Evolutionary conservation across 30 jellyfish, hydroid and myxozoan species (phyloP).

Genomic region (Hydractinia echinata): DNA sequence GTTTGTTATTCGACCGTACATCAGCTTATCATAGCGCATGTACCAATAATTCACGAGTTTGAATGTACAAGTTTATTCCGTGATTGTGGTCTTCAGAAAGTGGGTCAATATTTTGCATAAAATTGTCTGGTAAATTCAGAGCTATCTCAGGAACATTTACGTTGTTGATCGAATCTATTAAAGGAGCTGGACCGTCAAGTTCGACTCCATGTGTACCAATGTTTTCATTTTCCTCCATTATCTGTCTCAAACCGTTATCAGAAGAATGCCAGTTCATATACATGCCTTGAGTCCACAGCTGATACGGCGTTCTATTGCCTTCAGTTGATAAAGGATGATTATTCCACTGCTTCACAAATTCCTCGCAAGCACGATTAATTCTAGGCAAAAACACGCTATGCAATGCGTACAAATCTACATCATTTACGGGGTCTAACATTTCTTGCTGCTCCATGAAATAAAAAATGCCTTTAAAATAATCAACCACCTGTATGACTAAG

Average conservation of each 20-base stretch:
- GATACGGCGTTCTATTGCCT: neutral
- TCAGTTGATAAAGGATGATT: neutral
- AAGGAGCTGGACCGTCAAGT: slow-evolving; percentile 26
- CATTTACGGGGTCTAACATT: slow-evolving; percentile 22
- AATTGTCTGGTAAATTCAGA: slow-evolving; percentile 21
- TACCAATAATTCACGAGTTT: neutral
- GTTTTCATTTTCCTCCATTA: slow-evolving; percentile 31
- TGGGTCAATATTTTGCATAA: slow-evolving; percentile 32
- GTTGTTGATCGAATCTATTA: slow-evolving; percentile 19
- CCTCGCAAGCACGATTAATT: too few relatives aligned
- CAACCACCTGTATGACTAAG: neutral
- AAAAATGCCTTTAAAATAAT: slow-evolving; percentile 23
- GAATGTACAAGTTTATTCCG: slow-evolving; percentile 24
- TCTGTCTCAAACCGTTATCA: slow-evolving; percentile 1
- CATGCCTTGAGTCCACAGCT: slow-evolving; percentile 35
- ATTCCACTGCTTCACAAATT: neutral
- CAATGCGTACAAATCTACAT: slow-evolving; percentile 11
- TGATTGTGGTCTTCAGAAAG: slow-evolving; percentile 33
- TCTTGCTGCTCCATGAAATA: neutral
- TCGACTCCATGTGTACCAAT: slow-evolving; percentile 30
- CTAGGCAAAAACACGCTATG: neutral
- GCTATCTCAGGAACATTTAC: slow-evolving; percentile 39
- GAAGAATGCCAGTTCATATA: slow-evolving; percentile 21
- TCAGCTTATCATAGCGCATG: too few relatives aligned
- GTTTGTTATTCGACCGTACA: neutral